Conservation (phyloP, 2,888 invertebrate species). For the Drosophila anomalipes region DNA sequence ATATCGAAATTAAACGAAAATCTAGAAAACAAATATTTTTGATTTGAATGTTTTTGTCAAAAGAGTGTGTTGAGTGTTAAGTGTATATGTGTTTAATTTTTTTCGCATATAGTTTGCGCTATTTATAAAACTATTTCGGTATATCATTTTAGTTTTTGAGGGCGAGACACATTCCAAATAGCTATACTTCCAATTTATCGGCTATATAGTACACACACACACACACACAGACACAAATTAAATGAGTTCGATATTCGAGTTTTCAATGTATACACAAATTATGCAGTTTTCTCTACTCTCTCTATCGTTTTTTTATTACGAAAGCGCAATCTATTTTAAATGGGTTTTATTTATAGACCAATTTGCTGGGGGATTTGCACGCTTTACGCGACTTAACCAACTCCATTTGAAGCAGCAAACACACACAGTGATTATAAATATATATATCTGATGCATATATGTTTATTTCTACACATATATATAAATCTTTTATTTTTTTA, state of each 20-base stretch:
- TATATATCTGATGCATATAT: slow-evolving; percentile 6
- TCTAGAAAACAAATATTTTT: slow-evolving; percentile 9
- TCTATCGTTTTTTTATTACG: slow-evolving; percentile 59
- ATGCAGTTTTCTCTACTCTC: slow-evolving; percentile 30
- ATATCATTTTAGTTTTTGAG: slow-evolving; percentile 34
- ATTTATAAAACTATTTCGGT: slow-evolving; percentile 71
- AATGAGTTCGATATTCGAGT: slow-evolving; percentile 33
- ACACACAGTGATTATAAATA: slow-evolving; percentile 18
- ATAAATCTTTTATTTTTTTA: slow-evolving; percentile 9
- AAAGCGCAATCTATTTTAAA: slow-evolving; percentile 61
- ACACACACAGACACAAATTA: background rate
- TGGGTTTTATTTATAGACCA: slow-evolving; percentile 62
- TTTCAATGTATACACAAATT: slow-evolving; percentile 11
- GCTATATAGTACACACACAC: slow-evolving; percentile 39
- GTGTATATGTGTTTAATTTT: slow-evolving; percentile 30
- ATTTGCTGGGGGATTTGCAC: slow-evolving; percentile 45
- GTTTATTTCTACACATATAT: slow-evolving; percentile 15
- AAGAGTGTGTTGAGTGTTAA: slow-evolving; percentile 44
- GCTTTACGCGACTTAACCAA: slow-evolving; percentile 29
- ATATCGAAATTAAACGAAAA: slow-evolving; percentile 31
- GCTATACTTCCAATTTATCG: slow-evolving; percentile 50
- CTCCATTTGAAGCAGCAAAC: slow-evolving; percentile 50
- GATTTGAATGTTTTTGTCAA: slow-evolving; percentile 39
- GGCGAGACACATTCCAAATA: slow-evolving; percentile 36
- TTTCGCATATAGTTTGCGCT: slow-evolving; percentile 67